Conservation (phyloP, 2,113 vertebrate species). For the Festucalex cinctus region DNA sequence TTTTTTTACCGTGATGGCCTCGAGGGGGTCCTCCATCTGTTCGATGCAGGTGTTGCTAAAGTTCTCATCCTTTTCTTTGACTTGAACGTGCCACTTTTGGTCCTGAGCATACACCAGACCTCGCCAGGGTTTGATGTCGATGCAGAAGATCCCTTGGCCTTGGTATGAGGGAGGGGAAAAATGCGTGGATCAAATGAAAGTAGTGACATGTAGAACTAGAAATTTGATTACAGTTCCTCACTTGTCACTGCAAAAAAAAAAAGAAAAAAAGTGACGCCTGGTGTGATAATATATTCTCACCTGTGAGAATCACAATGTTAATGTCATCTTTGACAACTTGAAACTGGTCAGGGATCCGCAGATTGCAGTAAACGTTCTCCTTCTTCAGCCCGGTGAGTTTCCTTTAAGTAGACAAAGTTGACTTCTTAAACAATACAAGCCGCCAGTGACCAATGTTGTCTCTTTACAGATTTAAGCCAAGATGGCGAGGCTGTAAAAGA, state of each 20-base stretch:
- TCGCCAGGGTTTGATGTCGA: slow-evolving; percentile 71
- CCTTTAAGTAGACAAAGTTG: slow-evolving; percentile 32
- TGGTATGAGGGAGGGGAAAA: not conserved
- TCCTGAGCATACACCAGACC: slow-evolving; percentile 54
- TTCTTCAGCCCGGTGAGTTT: slow-evolving; percentile 63
- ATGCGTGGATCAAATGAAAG: not conserved
- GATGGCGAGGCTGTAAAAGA: not conserved
- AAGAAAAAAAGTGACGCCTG: too few relatives aligned
- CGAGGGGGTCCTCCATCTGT: slow-evolving; percentile 69
- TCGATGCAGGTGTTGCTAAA: slow-evolving; percentile 63
- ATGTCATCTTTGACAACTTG: slow-evolving; percentile 67
- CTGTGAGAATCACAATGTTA: slow-evolving; percentile 69
- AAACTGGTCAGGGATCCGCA: slow-evolving; percentile 64
- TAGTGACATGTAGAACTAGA: too few relatives aligned
- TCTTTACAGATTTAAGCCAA: not conserved
- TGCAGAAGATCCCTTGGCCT: slow-evolving; percentile 74
- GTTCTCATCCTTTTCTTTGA: slow-evolving; percentile 63
- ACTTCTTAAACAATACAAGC: not conserved
- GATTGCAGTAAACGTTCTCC: slow-evolving; percentile 67
- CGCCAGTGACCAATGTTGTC: not conserved
- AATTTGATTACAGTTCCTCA: too few relatives aligned
- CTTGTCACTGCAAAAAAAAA: too few relatives aligned
- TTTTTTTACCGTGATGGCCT: slow-evolving; percentile 65
- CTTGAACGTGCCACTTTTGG: slow-evolving; percentile 63
- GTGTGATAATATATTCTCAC: slow-evolving; percentile 27